Percentiles rank a stretch among this genome's conserved stretches.
Evolutionary conservation across 2,113 vertebrate genomes (phyloP).

Genomic region (Pogonocichla stellata): DNA sequence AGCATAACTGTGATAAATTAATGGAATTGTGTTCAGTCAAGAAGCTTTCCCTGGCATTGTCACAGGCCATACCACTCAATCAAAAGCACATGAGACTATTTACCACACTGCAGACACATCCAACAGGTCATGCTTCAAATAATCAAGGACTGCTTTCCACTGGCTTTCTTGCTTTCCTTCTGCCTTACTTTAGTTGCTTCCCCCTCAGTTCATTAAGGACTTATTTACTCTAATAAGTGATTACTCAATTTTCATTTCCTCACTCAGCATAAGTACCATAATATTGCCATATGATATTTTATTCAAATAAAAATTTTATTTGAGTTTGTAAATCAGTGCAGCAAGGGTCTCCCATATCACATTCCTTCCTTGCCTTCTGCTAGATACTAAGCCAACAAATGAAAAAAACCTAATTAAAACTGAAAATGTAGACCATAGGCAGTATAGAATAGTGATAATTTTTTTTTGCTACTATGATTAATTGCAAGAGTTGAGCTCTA

Average conservation of each 20-base stretch:
- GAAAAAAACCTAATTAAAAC: not conserved
- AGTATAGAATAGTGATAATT: too few relatives aligned
- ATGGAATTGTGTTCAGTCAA: fast-evolving
- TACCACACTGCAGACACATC: not conserved
- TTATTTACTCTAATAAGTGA: not conserved
- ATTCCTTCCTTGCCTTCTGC: not conserved
- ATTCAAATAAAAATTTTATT: not conserved
- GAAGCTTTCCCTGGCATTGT: not conserved
- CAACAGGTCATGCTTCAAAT: not conserved
- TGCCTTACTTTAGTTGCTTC: not conserved
- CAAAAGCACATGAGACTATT: not conserved
- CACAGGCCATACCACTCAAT: not conserved
- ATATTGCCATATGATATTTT: not conserved
- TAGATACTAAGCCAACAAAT: not conserved
- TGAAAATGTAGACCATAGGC: not conserved
- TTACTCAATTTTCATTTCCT: not conserved
- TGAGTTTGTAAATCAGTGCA: not conserved
- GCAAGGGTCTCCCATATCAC: not conserved
- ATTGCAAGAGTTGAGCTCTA: not conserved
- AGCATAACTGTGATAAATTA: not conserved
- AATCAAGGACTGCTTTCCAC: not conserved
- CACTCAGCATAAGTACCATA: not conserved
- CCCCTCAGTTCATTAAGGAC: not conserved
- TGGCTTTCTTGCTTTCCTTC: not conserved
- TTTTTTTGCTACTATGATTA: not conserved